These are phyloP conservation scores for Lota lota DNA, from an alignment of 2,113 vertebrate genomes.

Conservation along the genomic window DNA sequence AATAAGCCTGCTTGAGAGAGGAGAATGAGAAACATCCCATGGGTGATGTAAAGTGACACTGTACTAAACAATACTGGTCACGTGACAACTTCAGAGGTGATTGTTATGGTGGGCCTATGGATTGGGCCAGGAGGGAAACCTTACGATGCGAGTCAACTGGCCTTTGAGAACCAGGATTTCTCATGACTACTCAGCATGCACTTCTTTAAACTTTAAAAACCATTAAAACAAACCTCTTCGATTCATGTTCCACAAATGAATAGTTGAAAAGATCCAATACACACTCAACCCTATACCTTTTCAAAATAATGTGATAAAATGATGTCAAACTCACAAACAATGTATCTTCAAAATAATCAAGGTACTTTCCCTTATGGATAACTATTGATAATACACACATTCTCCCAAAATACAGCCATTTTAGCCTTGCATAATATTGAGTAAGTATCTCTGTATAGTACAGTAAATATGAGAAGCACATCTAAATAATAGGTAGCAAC, in stretches of 20 bases:
- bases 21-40: conserved; percentile 9
- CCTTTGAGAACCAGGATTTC: not conserved
- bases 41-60: not conserved
- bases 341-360: too few species aligned
- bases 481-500: not conserved
- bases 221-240: not conserved
- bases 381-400: too few species aligned
- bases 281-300: too few species aligned
- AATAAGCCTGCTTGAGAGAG: conserved; percentile 14
- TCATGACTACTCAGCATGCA: not conserved
- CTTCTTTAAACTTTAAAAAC: not conserved
- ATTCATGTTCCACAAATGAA: too few species aligned
- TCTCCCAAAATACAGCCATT: too few species aligned
- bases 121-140: not conserved
- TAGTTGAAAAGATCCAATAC: too few species aligned
- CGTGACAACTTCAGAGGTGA: not conserved
- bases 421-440: too few species aligned
- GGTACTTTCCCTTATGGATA: too few species aligned
- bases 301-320: too few species aligned
- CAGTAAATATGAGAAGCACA: not conserved
- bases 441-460: not conserved
- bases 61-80: not conserved
- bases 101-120: not conserved
- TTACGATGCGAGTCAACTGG: not conserved
- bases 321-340: too few species aligned